Percentiles rank a stretch among this genome's conserved stretches.
Evolutionary conservation across 1,140 invertebrate species (phyloP).

Genomic region (Zaprionus davidi): DNA sequence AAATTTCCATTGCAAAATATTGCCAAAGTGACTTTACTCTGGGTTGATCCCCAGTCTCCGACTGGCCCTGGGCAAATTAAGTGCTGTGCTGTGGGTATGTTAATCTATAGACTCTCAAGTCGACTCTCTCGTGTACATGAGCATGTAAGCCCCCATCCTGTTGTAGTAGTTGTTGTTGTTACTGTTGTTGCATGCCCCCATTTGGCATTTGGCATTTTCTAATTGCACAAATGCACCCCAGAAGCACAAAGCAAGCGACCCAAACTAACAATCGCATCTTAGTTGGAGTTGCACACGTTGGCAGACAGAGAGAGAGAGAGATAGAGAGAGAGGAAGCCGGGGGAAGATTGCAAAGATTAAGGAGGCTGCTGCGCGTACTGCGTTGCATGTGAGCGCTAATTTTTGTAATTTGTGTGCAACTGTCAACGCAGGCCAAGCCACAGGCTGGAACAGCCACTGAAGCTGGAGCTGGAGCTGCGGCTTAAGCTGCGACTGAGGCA

Average conservation of each 20-base stretch:
- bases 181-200: constrained; percentile 52
- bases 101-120: constrained; percentile 37
- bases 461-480: constrained; percentile 1
- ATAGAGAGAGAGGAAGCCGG: neutral
- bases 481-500: neutral
- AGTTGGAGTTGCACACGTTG: neutral
- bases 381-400: constrained; percentile 65
- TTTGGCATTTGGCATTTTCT: constrained; percentile 64
- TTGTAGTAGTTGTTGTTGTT: constrained; percentile 21
- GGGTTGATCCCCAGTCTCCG: neutral
- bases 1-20: constrained; percentile 47
- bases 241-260: constrained; percentile 42
- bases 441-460: constrained; percentile 25
- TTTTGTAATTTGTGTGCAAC: constrained; percentile 71
- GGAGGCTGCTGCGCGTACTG: constrained; percentile 44
- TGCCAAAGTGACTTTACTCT: constrained; percentile 37
- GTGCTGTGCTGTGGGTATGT: constrained; percentile 50
- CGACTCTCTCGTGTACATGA: constrained; percentile 16
- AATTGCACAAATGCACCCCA: constrained; percentile 60
- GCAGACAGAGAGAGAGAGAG: neutral
- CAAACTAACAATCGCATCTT: constrained; percentile 50
- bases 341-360: constrained; percentile 45
- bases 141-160: constrained; percentile 48
- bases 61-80: constrained; percentile 49
- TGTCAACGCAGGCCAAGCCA: constrained; percentile 56